Percentiles rank a stretch among this genome's conserved stretches.
phyloP scores from a whole-genome alignment of 2,113 vertebrate species.

The Ploceus nigricollis region DNA sequence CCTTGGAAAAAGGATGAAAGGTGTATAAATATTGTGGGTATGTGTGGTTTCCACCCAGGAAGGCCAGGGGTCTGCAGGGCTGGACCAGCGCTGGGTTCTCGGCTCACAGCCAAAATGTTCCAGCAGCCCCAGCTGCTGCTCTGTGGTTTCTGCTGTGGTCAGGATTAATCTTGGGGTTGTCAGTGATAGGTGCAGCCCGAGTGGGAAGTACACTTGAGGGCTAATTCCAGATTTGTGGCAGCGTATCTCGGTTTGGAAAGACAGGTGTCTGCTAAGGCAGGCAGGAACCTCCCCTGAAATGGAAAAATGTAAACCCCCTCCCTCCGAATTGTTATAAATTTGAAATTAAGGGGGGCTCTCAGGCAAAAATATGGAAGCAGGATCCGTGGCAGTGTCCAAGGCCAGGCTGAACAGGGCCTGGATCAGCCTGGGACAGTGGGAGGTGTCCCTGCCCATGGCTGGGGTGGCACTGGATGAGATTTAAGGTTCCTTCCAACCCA shows the following conservation, averaged over 20 bases:
- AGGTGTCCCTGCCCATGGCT: background rate
- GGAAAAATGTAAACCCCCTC: no score
- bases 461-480: accelerated
- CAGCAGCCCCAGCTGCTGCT: no score
- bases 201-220: accelerated
- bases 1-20: accelerated
- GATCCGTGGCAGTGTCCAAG: background rate
- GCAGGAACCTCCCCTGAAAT: no score
- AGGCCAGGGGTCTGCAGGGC: accelerated
- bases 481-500: background rate
- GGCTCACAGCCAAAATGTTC: accelerated
- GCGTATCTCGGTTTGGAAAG: no score
- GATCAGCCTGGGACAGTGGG: background rate
- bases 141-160: no score
- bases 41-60: accelerated
- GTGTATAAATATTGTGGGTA: background rate
- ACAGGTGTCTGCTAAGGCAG: no score
- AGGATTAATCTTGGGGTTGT: accelerated
- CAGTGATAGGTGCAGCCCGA: accelerated
- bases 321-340: no score
- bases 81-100: background rate
- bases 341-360: no score
- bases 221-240: background rate
- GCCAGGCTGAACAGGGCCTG: accelerated
- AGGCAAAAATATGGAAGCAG: no score